phyloP scores from a whole-genome alignment of 2,888 invertebrate species.

The Spilosoma lubricipeda region DNA sequence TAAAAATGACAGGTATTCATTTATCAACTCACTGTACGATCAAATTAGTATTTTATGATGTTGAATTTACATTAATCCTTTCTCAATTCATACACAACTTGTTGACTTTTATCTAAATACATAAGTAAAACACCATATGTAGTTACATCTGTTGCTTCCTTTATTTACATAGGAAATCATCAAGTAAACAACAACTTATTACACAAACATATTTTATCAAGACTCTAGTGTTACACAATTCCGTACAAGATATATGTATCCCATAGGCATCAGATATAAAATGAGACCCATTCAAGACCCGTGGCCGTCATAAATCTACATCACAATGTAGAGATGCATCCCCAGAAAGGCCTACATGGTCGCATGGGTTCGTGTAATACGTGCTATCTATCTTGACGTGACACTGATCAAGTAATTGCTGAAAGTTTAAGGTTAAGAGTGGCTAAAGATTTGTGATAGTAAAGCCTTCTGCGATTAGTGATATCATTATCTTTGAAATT shows the following conservation, averaged over 20 bases:
- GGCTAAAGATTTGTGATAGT: conserved; percentile 5
- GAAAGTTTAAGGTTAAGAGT: conserved; percentile 16
- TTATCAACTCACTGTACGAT: background rate
- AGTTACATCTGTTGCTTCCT: background rate
- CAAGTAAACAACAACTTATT: conserved; percentile 5
- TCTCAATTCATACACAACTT: too few species aligned
- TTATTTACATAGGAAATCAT: background rate
- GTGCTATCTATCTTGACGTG: conserved; percentile 64
- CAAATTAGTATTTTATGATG: background rate
- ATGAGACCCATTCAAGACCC: conserved; percentile 41
- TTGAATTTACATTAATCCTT: background rate
- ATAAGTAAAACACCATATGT: background rate
- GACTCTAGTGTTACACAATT: conserved; percentile 41
- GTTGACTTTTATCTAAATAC: background rate
- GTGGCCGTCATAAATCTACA: conserved; percentile 59
- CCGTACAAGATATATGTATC: conserved; percentile 38
- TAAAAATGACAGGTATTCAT: background rate
- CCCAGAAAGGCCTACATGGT: conserved; percentile 45
- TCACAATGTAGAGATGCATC: conserved; percentile 37
- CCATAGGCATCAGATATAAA: conserved; percentile 44
- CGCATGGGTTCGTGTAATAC: conserved; percentile 54
- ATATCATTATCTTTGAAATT: background rate
- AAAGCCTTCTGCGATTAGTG: background rate
- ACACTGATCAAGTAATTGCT: conserved; percentile 64
- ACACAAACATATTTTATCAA: conserved; percentile 13